Evolutionary conservation across 92 coral and sea anemone species (phyloP).

Genomic region (Diadumene lineata): DNA sequence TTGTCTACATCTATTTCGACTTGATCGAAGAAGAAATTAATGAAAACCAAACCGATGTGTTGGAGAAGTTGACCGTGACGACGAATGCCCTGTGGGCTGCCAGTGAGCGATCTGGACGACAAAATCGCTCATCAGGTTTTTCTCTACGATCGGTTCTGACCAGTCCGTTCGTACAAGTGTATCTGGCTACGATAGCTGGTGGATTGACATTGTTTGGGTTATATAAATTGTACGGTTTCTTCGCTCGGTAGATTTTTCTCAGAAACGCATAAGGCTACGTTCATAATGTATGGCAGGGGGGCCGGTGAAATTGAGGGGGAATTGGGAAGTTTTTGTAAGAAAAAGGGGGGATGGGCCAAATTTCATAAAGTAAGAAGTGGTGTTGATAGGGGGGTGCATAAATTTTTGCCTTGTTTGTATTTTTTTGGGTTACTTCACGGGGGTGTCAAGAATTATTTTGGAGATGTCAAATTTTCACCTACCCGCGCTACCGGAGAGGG

Average conservation of each 20-base stretch:
- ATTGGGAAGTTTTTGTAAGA: too few relatives aligned
- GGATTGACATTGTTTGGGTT: constrained; percentile 47
- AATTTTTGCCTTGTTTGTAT: too few relatives aligned
- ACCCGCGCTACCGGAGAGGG: too few relatives aligned
- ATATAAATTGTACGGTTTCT: constrained; percentile 18
- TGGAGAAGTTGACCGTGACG: constrained; percentile 62
- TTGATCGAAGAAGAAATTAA: constrained; percentile 50
- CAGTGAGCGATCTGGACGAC: constrained; percentile 59
- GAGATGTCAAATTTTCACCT: too few relatives aligned
- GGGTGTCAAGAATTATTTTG: too few relatives aligned
- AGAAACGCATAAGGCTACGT: not conserved
- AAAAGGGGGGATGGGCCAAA: too few relatives aligned
- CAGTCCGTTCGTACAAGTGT: constrained; percentile 44
- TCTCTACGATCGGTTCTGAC: constrained; percentile 50
- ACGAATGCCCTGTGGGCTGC: constrained; percentile 61
- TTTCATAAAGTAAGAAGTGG: too few relatives aligned
- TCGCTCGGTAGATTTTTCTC: not conserved
- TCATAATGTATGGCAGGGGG: too few relatives aligned
- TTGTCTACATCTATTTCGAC: constrained; percentile 54
- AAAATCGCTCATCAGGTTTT: constrained; percentile 54
- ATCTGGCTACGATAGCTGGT: constrained; percentile 44
- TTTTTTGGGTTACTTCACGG: too few relatives aligned
- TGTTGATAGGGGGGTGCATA: too few relatives aligned
- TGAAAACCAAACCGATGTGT: constrained; percentile 39
- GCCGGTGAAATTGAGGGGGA: too few relatives aligned